phyloP scores from a whole-genome alignment of 64 coral and sea anemone species.

The Catalaphyllia jardinei region DNA sequence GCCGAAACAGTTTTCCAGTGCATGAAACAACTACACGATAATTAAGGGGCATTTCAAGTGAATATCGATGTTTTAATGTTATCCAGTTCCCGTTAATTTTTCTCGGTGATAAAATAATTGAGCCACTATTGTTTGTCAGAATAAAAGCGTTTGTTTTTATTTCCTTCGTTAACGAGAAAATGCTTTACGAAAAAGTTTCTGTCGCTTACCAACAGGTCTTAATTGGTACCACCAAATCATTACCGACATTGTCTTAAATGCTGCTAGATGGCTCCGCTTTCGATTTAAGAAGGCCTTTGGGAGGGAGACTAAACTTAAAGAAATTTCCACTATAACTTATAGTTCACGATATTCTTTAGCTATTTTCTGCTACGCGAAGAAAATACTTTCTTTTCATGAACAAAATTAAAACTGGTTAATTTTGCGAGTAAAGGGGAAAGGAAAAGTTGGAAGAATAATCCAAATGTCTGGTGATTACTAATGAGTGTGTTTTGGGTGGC shows the following conservation, averaged over 20 bases:
- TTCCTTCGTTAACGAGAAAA: conserved; percentile 14
- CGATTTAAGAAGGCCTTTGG: too few species aligned
- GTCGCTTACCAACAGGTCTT: background rate
- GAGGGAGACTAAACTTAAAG: background rate
- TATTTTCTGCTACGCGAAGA: too few species aligned
- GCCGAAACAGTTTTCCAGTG: too few species aligned
- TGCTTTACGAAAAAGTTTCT: background rate
- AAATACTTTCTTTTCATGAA: too few species aligned
- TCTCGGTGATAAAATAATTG: background rate
- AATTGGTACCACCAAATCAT: background rate
- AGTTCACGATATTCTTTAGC: too few species aligned
- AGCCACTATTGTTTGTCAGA: background rate
- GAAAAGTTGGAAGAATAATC: background rate
- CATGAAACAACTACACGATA: too few species aligned
- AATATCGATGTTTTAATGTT: background rate
- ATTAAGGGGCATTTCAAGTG: background rate
- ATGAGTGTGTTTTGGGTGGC: background rate
- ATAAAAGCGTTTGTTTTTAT: background rate
- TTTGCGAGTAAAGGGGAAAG: too few species aligned
- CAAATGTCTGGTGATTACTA: background rate
- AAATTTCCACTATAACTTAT: background rate
- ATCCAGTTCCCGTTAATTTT: background rate
- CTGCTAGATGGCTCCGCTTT: too few species aligned
- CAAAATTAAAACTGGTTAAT: too few species aligned
- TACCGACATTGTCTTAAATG: background rate